phyloP scores from a whole-genome alignment of 2,113 vertebrate species.

The Orcinus orca region DNA sequence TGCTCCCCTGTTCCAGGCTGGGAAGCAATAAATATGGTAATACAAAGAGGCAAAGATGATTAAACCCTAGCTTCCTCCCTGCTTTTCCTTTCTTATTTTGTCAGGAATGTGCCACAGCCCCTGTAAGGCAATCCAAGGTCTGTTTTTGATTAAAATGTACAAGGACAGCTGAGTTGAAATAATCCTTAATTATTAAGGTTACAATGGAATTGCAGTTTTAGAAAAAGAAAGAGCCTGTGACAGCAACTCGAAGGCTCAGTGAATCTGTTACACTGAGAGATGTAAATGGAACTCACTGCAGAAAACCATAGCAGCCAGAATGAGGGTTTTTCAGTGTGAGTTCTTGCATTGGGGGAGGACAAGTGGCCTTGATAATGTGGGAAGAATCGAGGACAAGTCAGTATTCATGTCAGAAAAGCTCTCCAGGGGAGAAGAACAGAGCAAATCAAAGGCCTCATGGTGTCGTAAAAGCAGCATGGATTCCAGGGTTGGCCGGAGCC shows the following conservation, averaged over 20 bases:
- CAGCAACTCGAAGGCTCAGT: not conserved
- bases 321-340: not conserved
- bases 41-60: constrained; percentile 24
- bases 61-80: not conserved
- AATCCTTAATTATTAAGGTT: constrained; percentile 59
- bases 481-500: not conserved
- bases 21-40: constrained; percentile 57
- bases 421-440: not conserved
- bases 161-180: constrained; percentile 2
- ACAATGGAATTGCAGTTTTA: constrained; percentile 30
- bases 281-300: not conserved
- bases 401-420: not conserved
- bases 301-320: not conserved
- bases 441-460: not conserved
- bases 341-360: not conserved
- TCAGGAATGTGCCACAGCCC: not conserved
- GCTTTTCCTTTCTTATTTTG: constrained; percentile 31
- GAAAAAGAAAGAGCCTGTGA: not conserved
- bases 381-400: not conserved
- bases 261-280: not conserved
- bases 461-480: not conserved
- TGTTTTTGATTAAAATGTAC: constrained; percentile 53
- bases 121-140: not conserved
- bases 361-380: not conserved
- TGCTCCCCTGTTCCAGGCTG: constrained; percentile 45